Evolutionary conservation across 2,797 vertebrate species (phyloP), one percentile per base, ranked within the genome.

Genomic region (Notamacropus eugenii): DNA sequence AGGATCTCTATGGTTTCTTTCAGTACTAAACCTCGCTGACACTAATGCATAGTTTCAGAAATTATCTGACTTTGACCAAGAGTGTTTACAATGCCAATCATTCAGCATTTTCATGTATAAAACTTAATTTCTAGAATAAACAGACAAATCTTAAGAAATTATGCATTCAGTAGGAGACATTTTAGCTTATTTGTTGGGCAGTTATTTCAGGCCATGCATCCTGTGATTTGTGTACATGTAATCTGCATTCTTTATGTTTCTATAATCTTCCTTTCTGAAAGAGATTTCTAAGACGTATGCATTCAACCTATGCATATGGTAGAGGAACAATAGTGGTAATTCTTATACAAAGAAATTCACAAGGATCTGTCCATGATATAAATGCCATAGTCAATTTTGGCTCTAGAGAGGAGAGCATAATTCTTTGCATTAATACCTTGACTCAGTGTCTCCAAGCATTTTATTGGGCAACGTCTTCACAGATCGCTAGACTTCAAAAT

Each of bases 291-390:
- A 28, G 29, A 50, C n/a, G 55, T 5, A 24, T 59, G 92, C 28
- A 28, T 67, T 58, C 91, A 56, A 28, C 58, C 50, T 16, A 13
- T 31, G 34, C 34, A 12, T 14, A 34, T 62, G 59, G 12, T 62
- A 74, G 67, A 40, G 5, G 28, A 74, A 74, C 16, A 40, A 22
- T 22, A 74, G 40, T 40, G 67, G 1, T 22, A 9, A 22, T 22
- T 24, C 10, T 94, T 93, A 90, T 56, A 91, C 57, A 54, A 56
- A 62, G 91, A 67, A 24, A 55, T 4, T 24, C 10, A 19, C 46
- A 40, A 52, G 5, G 16, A 90, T 50, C 31, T 4, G 0, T 16
- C 8, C 34, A 4, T 19, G 1, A 9, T 13, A 22, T 8, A 31
- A 8, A 9, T 24, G 24, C 90, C 16, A 3, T 12, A 27, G 90